phyloP scores from a whole-genome alignment of 53 echinoderm and acorn worm species.

The Hippasteria phrygiana region DNA sequence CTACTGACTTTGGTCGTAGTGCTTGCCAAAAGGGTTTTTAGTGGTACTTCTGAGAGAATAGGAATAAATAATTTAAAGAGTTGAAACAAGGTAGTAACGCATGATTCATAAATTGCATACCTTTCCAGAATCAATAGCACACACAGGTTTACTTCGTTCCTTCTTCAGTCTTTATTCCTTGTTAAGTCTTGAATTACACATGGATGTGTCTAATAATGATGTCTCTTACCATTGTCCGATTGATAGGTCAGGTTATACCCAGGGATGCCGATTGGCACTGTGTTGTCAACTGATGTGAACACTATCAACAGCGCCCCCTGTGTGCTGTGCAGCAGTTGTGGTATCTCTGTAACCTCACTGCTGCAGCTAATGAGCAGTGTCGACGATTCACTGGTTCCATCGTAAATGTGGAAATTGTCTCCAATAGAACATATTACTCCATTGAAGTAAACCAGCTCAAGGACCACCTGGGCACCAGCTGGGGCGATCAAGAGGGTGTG shows the following conservation, averaged over 20 bases:
- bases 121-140: no score
- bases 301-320: constrained; percentile 4
- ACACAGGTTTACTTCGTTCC: no score
- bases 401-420: constrained; percentile 5
- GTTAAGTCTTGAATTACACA: not conserved
- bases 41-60: no score
- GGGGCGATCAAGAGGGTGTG: constrained; percentile 14
- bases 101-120: no score
- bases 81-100: no score
- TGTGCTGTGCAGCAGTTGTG: not conserved
- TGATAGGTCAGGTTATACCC: constrained; percentile 24
- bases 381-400: not conserved
- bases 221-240: not conserved
- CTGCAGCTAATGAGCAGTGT: not conserved
- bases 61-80: no score
- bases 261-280: not conserved
- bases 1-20: no score
- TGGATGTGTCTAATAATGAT: no score
- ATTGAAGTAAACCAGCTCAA: not conserved
- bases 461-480: not conserved
- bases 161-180: no score
- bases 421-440: not conserved
- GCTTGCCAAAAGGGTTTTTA: no score
- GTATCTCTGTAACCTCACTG: not conserved
- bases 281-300: not conserved